Conservation (phyloP, 2,113 vertebrate species). For the Nematolebias whitei region DNA sequence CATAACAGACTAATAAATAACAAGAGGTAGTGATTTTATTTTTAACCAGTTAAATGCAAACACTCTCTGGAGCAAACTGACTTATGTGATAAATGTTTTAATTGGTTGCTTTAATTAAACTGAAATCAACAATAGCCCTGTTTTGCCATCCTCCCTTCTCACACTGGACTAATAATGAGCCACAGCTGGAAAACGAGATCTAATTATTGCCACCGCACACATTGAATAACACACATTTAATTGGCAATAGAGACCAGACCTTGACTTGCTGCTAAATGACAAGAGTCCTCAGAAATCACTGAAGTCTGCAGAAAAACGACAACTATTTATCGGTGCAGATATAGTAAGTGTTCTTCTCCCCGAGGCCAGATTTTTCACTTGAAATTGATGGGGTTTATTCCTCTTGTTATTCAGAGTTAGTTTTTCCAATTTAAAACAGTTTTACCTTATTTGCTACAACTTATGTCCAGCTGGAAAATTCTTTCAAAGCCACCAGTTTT, state of each 20-base stretch:
- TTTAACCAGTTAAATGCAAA: conserved; percentile 56
- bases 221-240: conserved; percentile 41
- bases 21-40: conserved; percentile 52
- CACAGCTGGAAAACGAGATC: conserved; percentile 40
- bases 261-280: conserved; percentile 25
- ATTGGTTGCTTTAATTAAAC: conserved; percentile 71
- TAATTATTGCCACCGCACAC: conserved; percentile 52
- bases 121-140: conserved; percentile 58
- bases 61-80: conserved; percentile 58
- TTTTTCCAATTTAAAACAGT: background rate
- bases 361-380: background rate
- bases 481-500: background rate
- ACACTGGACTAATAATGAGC: conserved; percentile 57
- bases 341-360: background rate
- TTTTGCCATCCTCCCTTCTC: conserved; percentile 45
- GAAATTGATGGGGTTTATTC: background rate
- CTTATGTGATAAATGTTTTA: conserved; percentile 69
- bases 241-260: conserved; percentile 33
- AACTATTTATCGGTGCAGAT: background rate
- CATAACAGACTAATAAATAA: conserved; percentile 53
- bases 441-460: too few relatives aligned
- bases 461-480: too few relatives aligned
- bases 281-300: background rate
- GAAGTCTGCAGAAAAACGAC: background rate
- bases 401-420: background rate